Percentiles rank a stretch among this genome's conserved stretches.
phyloP scores from a whole-genome alignment of 2,113 vertebrate genomes.

The Danionella cerebrum region DNA sequence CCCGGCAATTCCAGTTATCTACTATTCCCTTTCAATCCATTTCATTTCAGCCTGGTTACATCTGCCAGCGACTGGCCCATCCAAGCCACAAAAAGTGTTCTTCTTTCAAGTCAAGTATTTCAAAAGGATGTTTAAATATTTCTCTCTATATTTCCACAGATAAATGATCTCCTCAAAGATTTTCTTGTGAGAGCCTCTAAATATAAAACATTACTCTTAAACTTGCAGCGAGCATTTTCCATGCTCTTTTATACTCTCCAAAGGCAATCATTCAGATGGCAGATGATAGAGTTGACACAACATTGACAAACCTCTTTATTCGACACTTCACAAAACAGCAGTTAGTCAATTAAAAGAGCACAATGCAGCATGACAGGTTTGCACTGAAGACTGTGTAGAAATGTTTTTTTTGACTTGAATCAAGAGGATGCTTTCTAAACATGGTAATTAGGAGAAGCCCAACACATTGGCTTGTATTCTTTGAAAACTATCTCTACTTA shows the following conservation, averaged over 20 bases:
- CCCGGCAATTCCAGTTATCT: neutral
- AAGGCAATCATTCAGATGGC: neutral
- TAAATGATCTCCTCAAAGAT: neutral
- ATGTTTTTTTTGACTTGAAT: constrained; percentile 38
- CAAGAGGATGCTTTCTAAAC: constrained; percentile 41
- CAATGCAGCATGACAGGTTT: constrained; percentile 29
- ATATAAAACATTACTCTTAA: neutral
- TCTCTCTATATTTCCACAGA: neutral
- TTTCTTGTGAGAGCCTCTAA: neutral
- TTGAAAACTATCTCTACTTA: neutral
- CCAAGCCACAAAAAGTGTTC: neutral
- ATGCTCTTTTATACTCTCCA: constrained; percentile 5
- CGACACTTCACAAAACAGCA: neutral
- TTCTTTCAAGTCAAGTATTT: neutral
- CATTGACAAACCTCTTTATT: neutral
- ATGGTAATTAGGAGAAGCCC: constrained; percentile 41
- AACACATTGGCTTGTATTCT: neutral
- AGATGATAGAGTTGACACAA: neutral
- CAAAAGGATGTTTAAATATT: neutral
- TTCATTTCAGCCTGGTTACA: neutral
- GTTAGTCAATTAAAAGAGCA: constrained; percentile 5
- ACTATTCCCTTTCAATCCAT: neutral
- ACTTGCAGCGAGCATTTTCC: neutral
- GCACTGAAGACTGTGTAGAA: constrained; percentile 4
- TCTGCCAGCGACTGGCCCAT: neutral